A percentile compares a stretch with the other conserved stretches of the same genome.
Evolutionary conservation across 2,113 vertebrate genomes (phyloP).

Genomic region (Dolichallabes microphthalmus): DNA sequence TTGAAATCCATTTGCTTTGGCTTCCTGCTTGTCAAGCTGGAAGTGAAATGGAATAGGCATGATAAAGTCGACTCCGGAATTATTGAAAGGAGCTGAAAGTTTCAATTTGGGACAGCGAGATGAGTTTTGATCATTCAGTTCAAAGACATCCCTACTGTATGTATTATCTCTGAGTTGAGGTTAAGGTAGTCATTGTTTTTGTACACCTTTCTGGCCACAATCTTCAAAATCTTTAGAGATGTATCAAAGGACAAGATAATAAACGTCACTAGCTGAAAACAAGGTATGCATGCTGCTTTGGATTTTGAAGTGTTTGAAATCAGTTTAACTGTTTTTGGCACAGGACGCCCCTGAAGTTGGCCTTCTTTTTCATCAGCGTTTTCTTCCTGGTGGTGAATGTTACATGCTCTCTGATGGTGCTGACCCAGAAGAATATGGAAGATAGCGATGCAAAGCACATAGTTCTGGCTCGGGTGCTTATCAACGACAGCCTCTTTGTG

Average conservation of each 20-base stretch:
- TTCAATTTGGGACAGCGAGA: neutral
- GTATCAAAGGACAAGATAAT: neutral
- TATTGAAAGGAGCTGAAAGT: neutral
- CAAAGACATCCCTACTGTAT: neutral
- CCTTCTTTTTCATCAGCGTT: conserved; percentile 82
- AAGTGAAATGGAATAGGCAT: neutral
- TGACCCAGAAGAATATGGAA: conserved; percentile 65
- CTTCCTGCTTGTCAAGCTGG: neutral
- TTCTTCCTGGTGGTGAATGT: conserved; percentile 91
- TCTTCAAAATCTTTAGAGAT: neutral
- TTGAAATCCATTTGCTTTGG: neutral
- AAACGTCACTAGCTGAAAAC: neutral
- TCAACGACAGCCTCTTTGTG: conserved; percentile 93
- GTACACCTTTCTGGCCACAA: neutral
- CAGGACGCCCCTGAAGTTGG: conserved; percentile 84
- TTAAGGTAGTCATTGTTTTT: neutral
- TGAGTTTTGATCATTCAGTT: conserved; percentile 36
- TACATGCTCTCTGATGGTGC: conserved; percentile 85
- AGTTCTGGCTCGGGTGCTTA: conserved; percentile 80
- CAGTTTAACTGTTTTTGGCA: neutral
- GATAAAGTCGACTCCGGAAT: neutral
- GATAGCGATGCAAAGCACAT: conserved; percentile 77
- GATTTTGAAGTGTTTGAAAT: neutral
- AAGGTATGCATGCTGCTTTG: neutral
- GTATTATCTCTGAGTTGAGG: conserved; percentile 14